Base-by-base conservation (phyloP, 2,888 invertebrate genomes). In the Notodonta ziczac region DNA sequence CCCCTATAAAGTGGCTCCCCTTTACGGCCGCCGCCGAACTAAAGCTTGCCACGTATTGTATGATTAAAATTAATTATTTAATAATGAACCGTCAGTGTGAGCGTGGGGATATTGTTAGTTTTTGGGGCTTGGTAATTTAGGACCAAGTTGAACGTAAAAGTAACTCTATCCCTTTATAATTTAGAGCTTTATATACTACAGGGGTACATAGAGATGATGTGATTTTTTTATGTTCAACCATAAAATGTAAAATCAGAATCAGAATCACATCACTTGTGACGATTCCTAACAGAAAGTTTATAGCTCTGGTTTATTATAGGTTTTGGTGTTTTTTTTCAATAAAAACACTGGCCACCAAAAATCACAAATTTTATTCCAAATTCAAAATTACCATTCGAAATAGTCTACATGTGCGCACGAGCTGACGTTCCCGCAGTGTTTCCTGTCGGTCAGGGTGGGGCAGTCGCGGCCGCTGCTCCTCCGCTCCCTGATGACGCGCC, bases 401-500 rank as follows among this genome's bases (percentile, higher is more conserved):
- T 91, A 91, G 63, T 91, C 89, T n/a, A 90, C 81, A 62, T 87
- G 84, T 16, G 80, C 72, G 69, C 91, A 92, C 53, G 91, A 89
- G 77, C 90, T 91, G 58, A 86, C 76, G 56, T 87, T 81, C 0
- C 91, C 91, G 66, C 93, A 93, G 59, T 88, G 89, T 51, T 81
- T 83, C 24, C 86, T 83, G 9, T 92, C 89, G 0, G 77, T 82
- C 0, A 93, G 82, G 14, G 73, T 46, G 0, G 93, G 92, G 69
- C 93, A 93, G 50, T 84, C 79, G 35, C 95, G 93, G 6, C 98
- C 98, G 9, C 96, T 96, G 57, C 96, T 94, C 69, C 96, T 94
- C 57, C 97, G 96, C 81, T 96, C 95, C 77, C 96, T 95, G 69
- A 96, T 83, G 54, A 98, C 95, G 69, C 95, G 95, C 61, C 98